Evolutionary conservation across 2,797 vertebrate species (phyloP), one percentile per base, ranked within the genome.

Genomic region (Euthynnus affinis): DNA sequence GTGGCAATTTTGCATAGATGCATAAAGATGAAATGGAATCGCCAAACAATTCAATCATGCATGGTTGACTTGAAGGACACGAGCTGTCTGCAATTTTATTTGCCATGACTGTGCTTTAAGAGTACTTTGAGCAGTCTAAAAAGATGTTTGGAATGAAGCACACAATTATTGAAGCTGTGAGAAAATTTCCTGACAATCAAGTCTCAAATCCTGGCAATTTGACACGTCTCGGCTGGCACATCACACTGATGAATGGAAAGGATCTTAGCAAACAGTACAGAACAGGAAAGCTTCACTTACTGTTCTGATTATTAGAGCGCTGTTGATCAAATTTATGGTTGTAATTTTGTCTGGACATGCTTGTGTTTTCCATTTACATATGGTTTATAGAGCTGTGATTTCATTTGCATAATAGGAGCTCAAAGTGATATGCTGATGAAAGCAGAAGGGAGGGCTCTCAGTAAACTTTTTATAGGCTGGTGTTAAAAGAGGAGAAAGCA

Each of bases 391-490:
- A 88, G 90, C 86, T 60, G 83, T 76, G 74, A 89, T 83, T 83
- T 83, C 78, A 94, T 95, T 93, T 94, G 91, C 93, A 94, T 94
- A 92, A 93, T 92, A 91, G 89, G 72, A 83, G 91, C 87, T 83
- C 79, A 92, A 88, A 91, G 88, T 86, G 91, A 93, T 86, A 68
- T 91, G 92, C 89, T 92, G 90, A 94, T 91, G 92, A 84, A 91
- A 90, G 92, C 91, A 92, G 86, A 89, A 92, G 85, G 84, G 76
- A 84, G 73, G 76, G 71, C 73, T 76, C 75, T 83, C 74, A 70
- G 82, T 88, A 87, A 92, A 94, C 69, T 87, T 93, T 91, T 91
- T 90, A 91, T 84, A 72, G 74, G 77, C 69, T 68, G 71, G 56
- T 49, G 85, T 84, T 90, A 89, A 87, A 88, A 72, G 66, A 81